Evolutionary conservation across 1,140 invertebrate species (phyloP), one percentile per base, ranked within the genome.

Genomic region (Penaeus japonicus): DNA sequence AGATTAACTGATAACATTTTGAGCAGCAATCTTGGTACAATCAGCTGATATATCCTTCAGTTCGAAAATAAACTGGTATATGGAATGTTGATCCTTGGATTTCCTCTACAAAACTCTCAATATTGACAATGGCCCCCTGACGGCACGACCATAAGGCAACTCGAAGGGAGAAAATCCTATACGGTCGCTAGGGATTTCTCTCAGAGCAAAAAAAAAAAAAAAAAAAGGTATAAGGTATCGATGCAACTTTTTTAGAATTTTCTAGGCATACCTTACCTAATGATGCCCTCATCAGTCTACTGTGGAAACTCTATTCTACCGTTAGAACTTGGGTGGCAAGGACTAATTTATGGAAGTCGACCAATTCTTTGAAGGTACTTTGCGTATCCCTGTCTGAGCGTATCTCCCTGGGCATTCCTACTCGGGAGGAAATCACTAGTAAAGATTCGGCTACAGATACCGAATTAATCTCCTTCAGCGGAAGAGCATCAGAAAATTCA

Each of bases 161-260:
- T 83, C 81, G 20, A 83, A 83, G 32, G 81, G 15, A 47, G 81
- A 83, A 32, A 83, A 83, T 1, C 54, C 54, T 2, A 27, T 83
- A 10, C 54, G n/a, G 10, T 59, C 57, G 10, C 57, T 59, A 2
- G 54, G 57, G 15, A 83, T 62, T 59, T 83, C 81, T 7, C 35
- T 2, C 7, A 39, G 7, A 4, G 35, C 35, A 39, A 39, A 39
- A 39, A 39, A 39, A 39, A 7, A 4, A 39, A 39, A 39, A 39
- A 39, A 39, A 39, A 7, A 4, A 39, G 35, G 35, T 39, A 39
- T 39, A 7, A 39, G 35, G 35, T 39, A 39, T 7, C 35, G 35
- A 7, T 39, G 35, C 35, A 2, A 39, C 7, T 39, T 7, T 7
- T 39, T 39, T 39, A 7, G 35, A n/a, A 4, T 39, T 39, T 7